A percentile compares a stretch with the other conserved stretches of the same genome.
phyloP scores from a whole-genome alignment of 2,888 invertebrate species.

The Stegana nigrithorax region DNA sequence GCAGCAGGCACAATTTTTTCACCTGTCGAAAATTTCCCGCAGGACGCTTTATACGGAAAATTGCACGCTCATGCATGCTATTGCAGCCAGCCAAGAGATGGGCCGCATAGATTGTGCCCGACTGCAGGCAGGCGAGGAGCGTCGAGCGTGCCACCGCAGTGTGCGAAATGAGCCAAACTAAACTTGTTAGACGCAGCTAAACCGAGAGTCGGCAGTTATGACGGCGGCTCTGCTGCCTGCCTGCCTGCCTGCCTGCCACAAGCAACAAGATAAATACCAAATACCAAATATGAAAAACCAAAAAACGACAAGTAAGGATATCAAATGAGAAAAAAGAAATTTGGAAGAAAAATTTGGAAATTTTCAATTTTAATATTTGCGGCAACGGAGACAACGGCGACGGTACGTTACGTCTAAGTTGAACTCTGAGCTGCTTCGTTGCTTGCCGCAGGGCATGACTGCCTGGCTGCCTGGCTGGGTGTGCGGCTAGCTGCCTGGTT shows the following conservation, averaged over 20 bases:
- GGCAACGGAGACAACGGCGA: slow-evolving; percentile 45
- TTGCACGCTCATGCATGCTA: slow-evolving; percentile 61
- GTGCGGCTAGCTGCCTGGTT: neutral
- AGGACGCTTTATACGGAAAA: slow-evolving; percentile 47
- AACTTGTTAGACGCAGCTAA: slow-evolving; percentile 33
- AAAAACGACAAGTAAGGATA: too few relatives aligned
- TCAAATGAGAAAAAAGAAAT: slow-evolving; percentile 30
- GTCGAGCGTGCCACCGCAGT: slow-evolving; percentile 30
- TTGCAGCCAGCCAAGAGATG: slow-evolving; percentile 49
- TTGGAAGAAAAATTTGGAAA: slow-evolving; percentile 54
- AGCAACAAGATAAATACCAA: too few relatives aligned
- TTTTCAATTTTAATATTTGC: slow-evolving; percentile 61
- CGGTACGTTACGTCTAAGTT: too few relatives aligned
- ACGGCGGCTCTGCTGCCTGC: slow-evolving; percentile 30
- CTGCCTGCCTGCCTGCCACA: slow-evolving; percentile 50
- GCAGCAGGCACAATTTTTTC: slow-evolving; percentile 36
- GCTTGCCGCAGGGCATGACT: too few relatives aligned
- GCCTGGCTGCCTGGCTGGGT: slow-evolving; percentile 43
- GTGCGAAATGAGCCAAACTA: slow-evolving; percentile 3
- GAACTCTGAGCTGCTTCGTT: too few relatives aligned
- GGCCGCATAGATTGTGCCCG: neutral
- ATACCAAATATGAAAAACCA: too few relatives aligned
- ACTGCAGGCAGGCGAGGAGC: slow-evolving; percentile 43
- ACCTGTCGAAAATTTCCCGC: slow-evolving; percentile 62
- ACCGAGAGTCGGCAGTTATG: slow-evolving; percentile 39